Evolutionary conservation across 2,888 invertebrate genomes (phyloP), one percentile per base, ranked within the genome.

Genomic region (Dromius quadrimaculatus): DNA sequence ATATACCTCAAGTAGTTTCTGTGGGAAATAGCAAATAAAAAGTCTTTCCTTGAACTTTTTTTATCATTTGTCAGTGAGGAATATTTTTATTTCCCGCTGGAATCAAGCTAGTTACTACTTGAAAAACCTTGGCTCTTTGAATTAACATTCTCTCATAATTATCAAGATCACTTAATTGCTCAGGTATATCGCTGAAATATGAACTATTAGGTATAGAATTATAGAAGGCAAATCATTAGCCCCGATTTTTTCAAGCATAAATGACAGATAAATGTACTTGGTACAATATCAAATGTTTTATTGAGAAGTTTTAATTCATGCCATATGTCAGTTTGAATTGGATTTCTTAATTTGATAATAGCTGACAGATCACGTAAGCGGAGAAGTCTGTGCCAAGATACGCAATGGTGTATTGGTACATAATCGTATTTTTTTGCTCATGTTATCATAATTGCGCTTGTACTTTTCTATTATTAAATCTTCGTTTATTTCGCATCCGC

Each of bases 11-110:
- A 6, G 79, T 63, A 1, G 79, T 80, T 74, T 77, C 74, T 74
- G 19, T 1, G 79, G 79, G 6, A 80, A 72, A 8, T n/a, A 80
- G 79, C n/a, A 79, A 71, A 75, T 79, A 78, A 69, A 79, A 79
- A 13, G 38, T 38, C 6, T 15, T 6, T 1, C 38, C 38, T 38
- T 38, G 11, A 11, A 13, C 13, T 38, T 38, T 6, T 11, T 11
- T 2, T 11, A 38, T 38, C 64, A 77, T 77, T 28, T 76, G 61
- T 22, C 71, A 71, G 70, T 75, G 70, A 6, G 78, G 78, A 68
- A 78, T 3, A 57, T 28, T 32, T 74, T 77, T 76, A 13, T 78
- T 79, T 36, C 74, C 75, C 2, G 80, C 78, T 4, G 79, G 74
- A 47, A 73, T 75, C 75, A 79, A 76, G 45, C 66, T 59, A 38